phyloP scores from a whole-genome alignment of 2,797 vertebrate species.

The Podarcis lilfordi region DNA sequence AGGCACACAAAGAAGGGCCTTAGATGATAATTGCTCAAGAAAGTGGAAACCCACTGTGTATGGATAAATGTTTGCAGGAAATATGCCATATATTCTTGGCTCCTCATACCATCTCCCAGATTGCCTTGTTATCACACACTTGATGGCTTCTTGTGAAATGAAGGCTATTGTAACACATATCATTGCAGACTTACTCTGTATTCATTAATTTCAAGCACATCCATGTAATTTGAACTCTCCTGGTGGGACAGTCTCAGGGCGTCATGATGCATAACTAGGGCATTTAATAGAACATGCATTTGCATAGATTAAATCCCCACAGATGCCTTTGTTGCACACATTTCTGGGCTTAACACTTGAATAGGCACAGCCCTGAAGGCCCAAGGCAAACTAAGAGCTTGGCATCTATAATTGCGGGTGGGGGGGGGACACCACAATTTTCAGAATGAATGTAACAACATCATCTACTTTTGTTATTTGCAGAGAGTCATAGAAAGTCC shows the following conservation, averaged over 20 bases:
- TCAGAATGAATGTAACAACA: not conserved
- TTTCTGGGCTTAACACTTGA: not conserved
- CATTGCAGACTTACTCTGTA: not conserved
- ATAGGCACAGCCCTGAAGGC: not conserved
- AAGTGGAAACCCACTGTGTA: too few relatives aligned
- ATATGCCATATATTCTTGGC: too few relatives aligned
- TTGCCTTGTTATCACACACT: not conserved
- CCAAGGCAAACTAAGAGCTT: not conserved
- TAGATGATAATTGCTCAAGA: too few relatives aligned
- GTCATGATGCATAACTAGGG: too few relatives aligned
- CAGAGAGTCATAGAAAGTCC: constrained; percentile 68
- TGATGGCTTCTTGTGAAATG: not conserved
- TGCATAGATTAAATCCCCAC: not conserved
- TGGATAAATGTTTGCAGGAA: not conserved
- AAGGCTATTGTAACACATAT: not conserved
- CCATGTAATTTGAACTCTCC: not conserved
- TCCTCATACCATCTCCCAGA: not conserved
- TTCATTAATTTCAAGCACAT: not conserved
- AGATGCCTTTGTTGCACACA: not conserved
- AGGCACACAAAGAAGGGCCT: too few relatives aligned
- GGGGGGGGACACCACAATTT: too few relatives aligned
- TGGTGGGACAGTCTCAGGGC: not conserved
- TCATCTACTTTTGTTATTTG: constrained; percentile 10
- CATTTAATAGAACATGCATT: not conserved
- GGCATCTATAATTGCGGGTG: not conserved